These are phyloP conservation scores for Todus mexicanus DNA, from an alignment of 2,797 vertebrate genomes.

Conservation along the genomic window DNA sequence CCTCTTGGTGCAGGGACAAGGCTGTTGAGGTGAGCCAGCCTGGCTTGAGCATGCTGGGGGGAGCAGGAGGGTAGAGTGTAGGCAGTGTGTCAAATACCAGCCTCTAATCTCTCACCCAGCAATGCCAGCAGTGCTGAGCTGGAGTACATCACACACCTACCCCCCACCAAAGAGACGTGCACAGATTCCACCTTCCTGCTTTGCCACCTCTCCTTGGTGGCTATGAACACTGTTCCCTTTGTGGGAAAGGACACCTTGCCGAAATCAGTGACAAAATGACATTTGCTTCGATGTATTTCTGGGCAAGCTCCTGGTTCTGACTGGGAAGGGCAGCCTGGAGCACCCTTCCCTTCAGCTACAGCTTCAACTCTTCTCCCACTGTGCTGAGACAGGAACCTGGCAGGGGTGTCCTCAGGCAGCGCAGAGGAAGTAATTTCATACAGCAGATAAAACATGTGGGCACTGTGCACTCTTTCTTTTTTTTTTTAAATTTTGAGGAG, in stretches of 20 bases:
- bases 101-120: neutral
- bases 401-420: neutral
- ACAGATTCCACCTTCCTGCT: neutral
- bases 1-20: slow-evolving; percentile 53
- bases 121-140: neutral
- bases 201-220: neutral
- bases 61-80: neutral
- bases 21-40: slow-evolving; percentile 18
- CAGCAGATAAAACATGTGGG: neutral
- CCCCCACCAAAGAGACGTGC: neutral
- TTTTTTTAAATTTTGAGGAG: neutral
- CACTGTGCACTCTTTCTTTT: neutral
- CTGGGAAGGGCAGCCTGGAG: neutral
- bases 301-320: neutral
- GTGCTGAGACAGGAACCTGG: neutral
- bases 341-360: neutral
- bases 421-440: neutral
- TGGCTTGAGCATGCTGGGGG: neutral
- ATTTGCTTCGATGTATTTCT: neutral
- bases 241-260: neutral
- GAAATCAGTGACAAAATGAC: neutral
- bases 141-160: neutral
- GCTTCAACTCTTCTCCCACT: neutral
- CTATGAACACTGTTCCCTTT: neutral
- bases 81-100: neutral